These are phyloP conservation scores for Macrophya annulata DNA, from an alignment of 2,888 invertebrate species.

Conservation along the genomic window DNA sequence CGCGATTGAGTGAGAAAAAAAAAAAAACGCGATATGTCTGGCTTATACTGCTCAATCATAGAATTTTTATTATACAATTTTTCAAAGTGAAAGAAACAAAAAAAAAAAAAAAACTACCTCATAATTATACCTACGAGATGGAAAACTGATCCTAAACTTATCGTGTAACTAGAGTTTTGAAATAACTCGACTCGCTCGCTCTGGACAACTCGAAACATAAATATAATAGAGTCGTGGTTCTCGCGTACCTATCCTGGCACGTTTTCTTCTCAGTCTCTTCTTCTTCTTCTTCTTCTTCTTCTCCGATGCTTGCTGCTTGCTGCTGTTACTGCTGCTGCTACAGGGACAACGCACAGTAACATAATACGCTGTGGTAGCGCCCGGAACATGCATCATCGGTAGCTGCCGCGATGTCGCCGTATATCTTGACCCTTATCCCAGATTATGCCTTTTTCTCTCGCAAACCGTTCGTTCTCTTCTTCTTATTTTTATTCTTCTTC, in stretches of 20 bases:
- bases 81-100: neutral
- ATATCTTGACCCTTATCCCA: slow-evolving; percentile 64
- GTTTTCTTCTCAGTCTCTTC: slow-evolving; percentile 47
- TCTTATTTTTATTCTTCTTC: no score
- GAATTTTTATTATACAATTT: no score
- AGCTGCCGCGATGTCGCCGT: slow-evolving; percentile 73
- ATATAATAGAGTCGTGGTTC: slow-evolving; percentile 51
- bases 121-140: neutral
- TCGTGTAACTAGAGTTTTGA: neutral
- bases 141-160: neutral
- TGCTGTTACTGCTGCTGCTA: slow-evolving; percentile 39
- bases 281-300: neutral
- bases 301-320: neutral
- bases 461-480: slow-evolving; percentile 25
- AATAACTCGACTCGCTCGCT: neutral
- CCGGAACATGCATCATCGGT: slow-evolving; percentile 74
- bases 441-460: slow-evolving; percentile 52
- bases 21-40: no score
- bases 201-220: slow-evolving; percentile 30
- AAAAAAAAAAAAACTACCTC: neutral
- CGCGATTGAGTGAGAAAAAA: no score
- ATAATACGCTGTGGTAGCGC: slow-evolving; percentile 68
- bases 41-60: no score
- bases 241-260: slow-evolving; percentile 39
- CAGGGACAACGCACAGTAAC: slow-evolving; percentile 64